Evolutionary conservation across 2,797 vertebrate genomes (phyloP), one percentile per base, ranked within the genome.

Genomic region (Schizopygopsis malacanthus): DNA sequence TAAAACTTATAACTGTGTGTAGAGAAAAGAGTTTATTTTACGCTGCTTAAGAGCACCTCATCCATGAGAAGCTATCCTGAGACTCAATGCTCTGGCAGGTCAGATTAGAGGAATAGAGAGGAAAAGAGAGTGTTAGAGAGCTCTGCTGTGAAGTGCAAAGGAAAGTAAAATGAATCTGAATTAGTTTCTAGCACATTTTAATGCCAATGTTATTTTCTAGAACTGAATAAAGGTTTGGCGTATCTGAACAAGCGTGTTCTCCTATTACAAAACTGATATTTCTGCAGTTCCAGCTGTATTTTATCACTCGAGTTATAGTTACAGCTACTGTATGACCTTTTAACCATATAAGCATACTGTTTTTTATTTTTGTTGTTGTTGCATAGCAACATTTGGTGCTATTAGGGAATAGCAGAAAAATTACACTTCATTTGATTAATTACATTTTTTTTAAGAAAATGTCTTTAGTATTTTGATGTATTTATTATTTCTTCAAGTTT

Each of bases 1-100:
- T 79, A 71, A 71, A 81, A 81, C 28, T 69, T 52, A 33, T 81
- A 85, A 79, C 67, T 71, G 83, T 79, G 83, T 79, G 76, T 56
- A 37, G 69, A 79, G 52, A 71, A 71, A 82, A 56, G 3, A 73
- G 54, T 73, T 80, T 52, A 6, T 81, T 81, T 61, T 15, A 75
- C 33, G 22, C 43, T 37, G 22, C 41, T 81, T 73, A 69, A 85
- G 56, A 81, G 56, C 33, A 65, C 56, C 56, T 85, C 52, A 78
- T 85, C 75, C 65, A 71, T 85, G 75, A 85, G 43, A 50, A 81
- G 52, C 39, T 71, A 61, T 79, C 76, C 56, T 50, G 69, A 63
- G 43, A 81, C 54, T 52, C 78, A 81, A 67, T 81, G 45, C 33
- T 52, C 78, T 39, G 37, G 70, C 15, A 54, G 47, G 59, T 72